Base-by-base conservation (phyloP, 2,888 invertebrate species). In the Escarpia spicata region DNA sequence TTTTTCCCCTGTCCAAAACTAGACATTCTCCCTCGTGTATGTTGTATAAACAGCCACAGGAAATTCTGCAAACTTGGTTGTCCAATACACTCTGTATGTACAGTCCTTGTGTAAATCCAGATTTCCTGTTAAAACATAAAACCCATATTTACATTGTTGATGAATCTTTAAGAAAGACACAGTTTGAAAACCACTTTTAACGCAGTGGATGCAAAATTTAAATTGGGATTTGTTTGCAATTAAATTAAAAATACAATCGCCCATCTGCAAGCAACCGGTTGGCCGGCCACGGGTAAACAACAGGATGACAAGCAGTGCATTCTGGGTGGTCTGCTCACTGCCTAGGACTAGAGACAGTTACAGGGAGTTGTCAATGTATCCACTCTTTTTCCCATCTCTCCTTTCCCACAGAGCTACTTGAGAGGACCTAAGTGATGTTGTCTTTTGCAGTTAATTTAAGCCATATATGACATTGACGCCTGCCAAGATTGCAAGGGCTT, bases 261-360 rank as follows among this genome's bases (percentile, higher is more conserved):
- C 52, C 52, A 2, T 52, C 52, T 52, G 52, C 52, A 52, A 52
- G 52, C 52, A 52, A 75, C 75, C 4, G 6, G 75, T 75, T 75
- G 75, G 75, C 26, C 15, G 75, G 6, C 75, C n/a, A 26, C 75
- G n/a, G 75, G 26, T 75, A 75, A 26, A 75, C 4, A 75, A n/a
- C 75, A 26, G 75, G n/a, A 15, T 26, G 52, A 52, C 12, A 12
- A 52, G 52, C 75, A 75, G n/a, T 75, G 75, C 75, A 75, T 75
- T 75, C 75, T 75, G 75, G 75, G 75, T 75, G 75, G 75, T 26
- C 75, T 75, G 75, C 75, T 75, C 75, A 75, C 75, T 75, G 75
- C 26, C 75, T 75, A 75, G 75, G 75, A 75, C 19, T 26, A 75
- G 75, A 75, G 75, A 75, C 75, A 75, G 75, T 75, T 75, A 75